Percentiles rank a stretch among this genome's conserved stretches.
Evolutionary conservation across 1,140 invertebrate species (phyloP).

Genomic region (Atta texana): DNA sequence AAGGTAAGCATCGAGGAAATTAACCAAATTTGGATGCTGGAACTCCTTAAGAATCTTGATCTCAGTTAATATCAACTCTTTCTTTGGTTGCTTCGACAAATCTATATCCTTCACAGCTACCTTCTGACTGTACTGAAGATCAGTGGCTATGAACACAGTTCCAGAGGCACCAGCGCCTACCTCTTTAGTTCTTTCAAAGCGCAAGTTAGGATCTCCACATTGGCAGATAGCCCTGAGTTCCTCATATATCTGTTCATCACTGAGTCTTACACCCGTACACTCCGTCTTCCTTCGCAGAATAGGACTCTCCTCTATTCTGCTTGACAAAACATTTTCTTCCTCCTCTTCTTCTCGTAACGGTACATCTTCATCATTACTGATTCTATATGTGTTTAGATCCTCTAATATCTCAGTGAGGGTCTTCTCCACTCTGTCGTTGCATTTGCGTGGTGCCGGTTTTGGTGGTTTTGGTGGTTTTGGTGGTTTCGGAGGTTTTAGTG

Average conservation of each 20-base stretch:
- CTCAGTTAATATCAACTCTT: constrained; percentile 98
- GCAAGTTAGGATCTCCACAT: constrained; percentile 90
- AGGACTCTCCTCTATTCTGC: constrained; percentile 81
- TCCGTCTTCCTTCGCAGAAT: constrained; percentile 84
- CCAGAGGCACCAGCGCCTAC: constrained; percentile 96
- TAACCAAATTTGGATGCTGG: constrained; percentile 98
- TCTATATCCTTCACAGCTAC: constrained; percentile 99
- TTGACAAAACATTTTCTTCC: constrained; percentile 33
- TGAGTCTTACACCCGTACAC: constrained; percentile 86
- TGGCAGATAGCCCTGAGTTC: constrained; percentile 94
- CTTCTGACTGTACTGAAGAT: constrained; percentile 91
- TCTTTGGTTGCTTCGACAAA: constrained; percentile 96
- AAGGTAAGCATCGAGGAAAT: constrained; percentile 97
- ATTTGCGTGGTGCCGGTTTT: constrained; percentile 82
- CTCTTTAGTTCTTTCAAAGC: constrained; percentile 94
- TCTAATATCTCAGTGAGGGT: constrained; percentile 86
- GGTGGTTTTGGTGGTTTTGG: constrained; percentile 56
- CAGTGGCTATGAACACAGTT: constrained; percentile 96
- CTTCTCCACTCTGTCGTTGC: constrained; percentile 81
- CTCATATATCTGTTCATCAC: constrained; percentile 94
- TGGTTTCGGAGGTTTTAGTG: constrained; percentile 77
- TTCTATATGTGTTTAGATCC: constrained; percentile 76
- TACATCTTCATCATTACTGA: constrained; percentile 67
- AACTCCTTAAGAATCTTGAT: constrained; percentile 97
- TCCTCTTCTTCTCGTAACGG: constrained; percentile 13